Percentiles rank a stretch among this genome's conserved stretches.
These are phyloP conservation scores for Eupithecia abbreviata DNA, from an alignment of 2,888 invertebrate species.

Conservation along the genomic window DNA sequence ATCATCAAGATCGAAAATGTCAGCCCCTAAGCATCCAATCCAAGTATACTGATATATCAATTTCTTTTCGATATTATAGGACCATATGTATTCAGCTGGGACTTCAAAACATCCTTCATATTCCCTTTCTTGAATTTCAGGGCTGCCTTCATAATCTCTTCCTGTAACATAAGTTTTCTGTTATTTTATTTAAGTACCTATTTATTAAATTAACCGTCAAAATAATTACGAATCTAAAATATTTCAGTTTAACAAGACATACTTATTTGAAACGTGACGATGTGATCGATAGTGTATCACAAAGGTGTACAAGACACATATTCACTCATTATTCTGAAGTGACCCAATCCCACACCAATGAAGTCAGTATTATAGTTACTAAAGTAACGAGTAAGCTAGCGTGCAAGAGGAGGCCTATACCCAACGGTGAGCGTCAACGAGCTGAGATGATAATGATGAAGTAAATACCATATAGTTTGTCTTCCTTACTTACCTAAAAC, in stretches of 20 bases:
- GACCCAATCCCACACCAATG: too few species aligned
- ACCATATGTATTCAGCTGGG: slow-evolving; percentile 85
- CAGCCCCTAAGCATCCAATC: slow-evolving; percentile 51
- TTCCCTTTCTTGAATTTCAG: slow-evolving; percentile 85
- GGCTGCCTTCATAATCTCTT: slow-evolving; percentile 68
- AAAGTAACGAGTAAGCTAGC: not conserved
- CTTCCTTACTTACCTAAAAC: slow-evolving; percentile 77
- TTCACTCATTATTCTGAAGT: too few species aligned
- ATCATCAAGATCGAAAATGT: slow-evolving; percentile 54
- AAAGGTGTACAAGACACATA: too few species aligned
- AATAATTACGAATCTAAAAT: not conserved
- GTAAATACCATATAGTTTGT: not conserved
- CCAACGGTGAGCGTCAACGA: not conserved
- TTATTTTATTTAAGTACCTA: not conserved
- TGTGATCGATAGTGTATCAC: too few species aligned
- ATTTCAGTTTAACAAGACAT: not conserved
- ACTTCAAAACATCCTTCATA: slow-evolving; percentile 82
- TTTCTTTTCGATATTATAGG: slow-evolving; percentile 69
- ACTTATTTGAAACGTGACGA: too few species aligned
- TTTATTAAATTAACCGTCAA: not conserved
- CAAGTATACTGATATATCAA: slow-evolving; percentile 58
- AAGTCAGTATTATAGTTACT: too few species aligned
- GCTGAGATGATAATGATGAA: not conserved
- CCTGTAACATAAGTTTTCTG: slow-evolving; percentile 53
- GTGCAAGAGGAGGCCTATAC: not conserved